Percentiles rank a stretch among this genome's conserved stretches.
These are phyloP conservation scores for Halictus ligatus DNA, from an alignment of 2,888 invertebrate species.

Conservation along the genomic window DNA sequence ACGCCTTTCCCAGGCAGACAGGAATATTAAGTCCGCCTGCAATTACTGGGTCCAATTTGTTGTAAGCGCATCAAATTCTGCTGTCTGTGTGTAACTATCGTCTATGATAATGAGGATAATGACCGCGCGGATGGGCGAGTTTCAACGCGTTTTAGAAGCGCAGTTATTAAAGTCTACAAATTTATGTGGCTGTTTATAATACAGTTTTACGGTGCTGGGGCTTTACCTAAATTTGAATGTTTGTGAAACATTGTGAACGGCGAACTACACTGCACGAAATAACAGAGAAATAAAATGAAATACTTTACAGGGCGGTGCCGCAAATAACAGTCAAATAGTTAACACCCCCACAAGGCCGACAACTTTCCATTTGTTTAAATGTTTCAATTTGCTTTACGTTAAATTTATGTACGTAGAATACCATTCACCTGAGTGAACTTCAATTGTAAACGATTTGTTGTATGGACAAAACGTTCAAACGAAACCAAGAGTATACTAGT, in stretches of 20 bases:
- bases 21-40: background rate
- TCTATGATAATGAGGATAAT: slow-evolving; percentile 7
- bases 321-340: background rate
- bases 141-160: background rate
- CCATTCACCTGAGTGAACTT: too few species aligned
- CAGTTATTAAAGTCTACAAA: background rate
- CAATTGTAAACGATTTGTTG: too few species aligned
- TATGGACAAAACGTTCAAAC: too few species aligned
- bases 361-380: too few species aligned
- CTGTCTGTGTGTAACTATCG: background rate
- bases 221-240: background rate
- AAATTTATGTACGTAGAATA: too few species aligned
- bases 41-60: slow-evolving; percentile 1
- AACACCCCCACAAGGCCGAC: too few species aligned
- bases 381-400: too few species aligned
- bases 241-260: background rate
- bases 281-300: background rate
- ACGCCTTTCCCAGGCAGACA: background rate
- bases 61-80: background rate
- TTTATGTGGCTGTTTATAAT: background rate
- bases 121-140: background rate
- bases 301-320: background rate
- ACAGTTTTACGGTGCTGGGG: background rate
- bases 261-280: background rate
- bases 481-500: too few species aligned